Evolutionary conservation across 2,113 vertebrate species (phyloP).

Genomic region (Cygnus atratus): DNA sequence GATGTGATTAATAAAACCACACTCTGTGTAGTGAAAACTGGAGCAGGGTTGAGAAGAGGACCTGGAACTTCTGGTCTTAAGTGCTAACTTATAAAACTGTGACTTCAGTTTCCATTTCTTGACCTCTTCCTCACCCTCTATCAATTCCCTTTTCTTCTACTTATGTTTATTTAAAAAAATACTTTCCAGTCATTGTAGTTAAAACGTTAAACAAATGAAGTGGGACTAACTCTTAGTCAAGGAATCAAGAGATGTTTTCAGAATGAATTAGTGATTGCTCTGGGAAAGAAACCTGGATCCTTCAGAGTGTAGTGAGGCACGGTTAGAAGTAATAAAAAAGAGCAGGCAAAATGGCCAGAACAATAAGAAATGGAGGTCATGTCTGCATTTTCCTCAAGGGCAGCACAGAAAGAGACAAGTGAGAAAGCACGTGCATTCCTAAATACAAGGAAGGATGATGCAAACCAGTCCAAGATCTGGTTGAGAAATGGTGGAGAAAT

Average conservation of each 20-base stretch:
- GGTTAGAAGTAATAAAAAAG: neutral
- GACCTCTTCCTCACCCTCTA: neutral
- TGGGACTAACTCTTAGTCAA: neutral
- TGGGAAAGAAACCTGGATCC: neutral
- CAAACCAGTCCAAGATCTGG: neutral
- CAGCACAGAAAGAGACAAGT: neutral
- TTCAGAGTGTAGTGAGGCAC: neutral
- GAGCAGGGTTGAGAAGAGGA: neutral
- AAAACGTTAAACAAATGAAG: neutral
- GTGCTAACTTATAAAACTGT: neutral
- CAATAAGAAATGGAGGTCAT: neutral
- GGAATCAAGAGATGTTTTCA: neutral
- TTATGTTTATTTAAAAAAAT: neutral
- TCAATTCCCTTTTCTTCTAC: neutral
- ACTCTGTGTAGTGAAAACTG: neutral
- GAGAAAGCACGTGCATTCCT: neutral
- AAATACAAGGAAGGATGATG: neutral
- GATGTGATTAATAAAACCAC: neutral
- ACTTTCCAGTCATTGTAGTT: neutral
- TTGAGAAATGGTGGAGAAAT: neutral
- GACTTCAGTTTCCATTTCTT: neutral
- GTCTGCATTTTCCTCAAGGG: neutral
- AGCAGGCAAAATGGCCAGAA: neutral
- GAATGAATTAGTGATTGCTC: neutral
- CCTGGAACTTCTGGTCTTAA: neutral